Base-by-base conservation (phyloP, 2,113 vertebrate species). In the Oxygymnocypris stewartii region DNA sequence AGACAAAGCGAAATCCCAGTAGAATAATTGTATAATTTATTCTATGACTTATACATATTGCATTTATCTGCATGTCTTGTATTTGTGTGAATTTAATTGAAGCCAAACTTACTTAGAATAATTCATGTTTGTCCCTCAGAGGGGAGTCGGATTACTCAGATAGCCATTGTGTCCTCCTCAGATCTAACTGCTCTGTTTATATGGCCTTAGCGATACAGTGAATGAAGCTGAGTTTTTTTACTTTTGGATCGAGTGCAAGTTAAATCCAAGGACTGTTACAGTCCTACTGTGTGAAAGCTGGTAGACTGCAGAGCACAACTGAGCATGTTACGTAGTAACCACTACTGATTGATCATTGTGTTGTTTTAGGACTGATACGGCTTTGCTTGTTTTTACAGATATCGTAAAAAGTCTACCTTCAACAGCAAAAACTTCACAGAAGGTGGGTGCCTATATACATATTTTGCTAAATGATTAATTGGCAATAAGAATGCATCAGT, bases 351-450 rank as follows among this genome's bases (percentile, higher is more conserved):
- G 23, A 25, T 69, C 57, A 20, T 49, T 75, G 44, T 76, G 14
- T 85, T 80, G 57, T 81, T 65, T 25, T 47, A 47, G n/a, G 59
- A 65, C 42, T 82, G 44, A 82, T 51, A 57, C 74, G 31, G 6
- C 25, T 84, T 47, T 76, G 2, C 88, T 49, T 89, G 59, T 77
- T 82, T 87, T 86, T 89, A 23, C 90, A 99, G 98, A 88, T 94
- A 97, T 87, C 95, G 97, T 90, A 99, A 95, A 92, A 99, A 97
- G 91, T 97, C 96, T 4, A 96, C 96, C 35, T 97, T 99, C 91
- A 96, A 96, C 91, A 96, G 65, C 61, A 96, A 95, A 85, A 94
- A 89, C 90, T 97, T 96, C 87, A 98, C 97, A 14, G 98, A 99
- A 97, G 98, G 98, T 99, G 91, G 61, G 94, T 92, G 37, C 47